Conservation (phyloP, 2,888 invertebrate species). For the Alloplasta piceator region DNA sequence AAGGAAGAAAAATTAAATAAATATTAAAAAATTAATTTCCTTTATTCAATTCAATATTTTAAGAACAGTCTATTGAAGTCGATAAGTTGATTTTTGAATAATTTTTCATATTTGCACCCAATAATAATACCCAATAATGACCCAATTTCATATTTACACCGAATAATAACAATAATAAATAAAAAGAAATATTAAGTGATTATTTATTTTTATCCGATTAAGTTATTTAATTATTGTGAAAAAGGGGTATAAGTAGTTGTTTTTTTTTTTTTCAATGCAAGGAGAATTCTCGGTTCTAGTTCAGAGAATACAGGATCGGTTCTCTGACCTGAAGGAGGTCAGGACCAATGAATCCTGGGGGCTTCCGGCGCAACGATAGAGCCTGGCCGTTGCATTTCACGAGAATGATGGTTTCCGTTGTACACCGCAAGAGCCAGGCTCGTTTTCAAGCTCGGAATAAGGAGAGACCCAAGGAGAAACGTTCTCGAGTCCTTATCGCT, state of each 20-base stretch:
- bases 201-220: too few species aligned
- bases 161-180: too few species aligned
- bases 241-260: neutral
- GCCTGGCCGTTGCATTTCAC: conserved; percentile 61
- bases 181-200: too few species aligned
- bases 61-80: too few species aligned
- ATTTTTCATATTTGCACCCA: too few species aligned
- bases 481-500: conserved; percentile 64
- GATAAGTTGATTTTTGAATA: too few species aligned
- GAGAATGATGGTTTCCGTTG: conserved; percentile 70
- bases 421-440: conserved; percentile 36
- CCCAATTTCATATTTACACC: too few species aligned
- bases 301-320: conserved; percentile 32
- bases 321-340: conserved; percentile 53
- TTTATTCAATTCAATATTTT: too few species aligned
- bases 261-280: conserved; percentile 1
- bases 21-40: too few species aligned
- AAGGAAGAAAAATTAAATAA: too few species aligned
- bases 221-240: neutral
- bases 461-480: neutral
- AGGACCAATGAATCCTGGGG: conserved; percentile 56
- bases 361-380: conserved; percentile 59
- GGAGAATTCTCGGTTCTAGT: conserved; percentile 43
- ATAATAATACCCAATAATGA: too few species aligned
- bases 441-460: conserved; percentile 34